Percentiles rank a stretch among this genome's conserved stretches.
phyloP scores from a whole-genome alignment of 2,113 vertebrate genomes.

The Hystrix cristata region DNA sequence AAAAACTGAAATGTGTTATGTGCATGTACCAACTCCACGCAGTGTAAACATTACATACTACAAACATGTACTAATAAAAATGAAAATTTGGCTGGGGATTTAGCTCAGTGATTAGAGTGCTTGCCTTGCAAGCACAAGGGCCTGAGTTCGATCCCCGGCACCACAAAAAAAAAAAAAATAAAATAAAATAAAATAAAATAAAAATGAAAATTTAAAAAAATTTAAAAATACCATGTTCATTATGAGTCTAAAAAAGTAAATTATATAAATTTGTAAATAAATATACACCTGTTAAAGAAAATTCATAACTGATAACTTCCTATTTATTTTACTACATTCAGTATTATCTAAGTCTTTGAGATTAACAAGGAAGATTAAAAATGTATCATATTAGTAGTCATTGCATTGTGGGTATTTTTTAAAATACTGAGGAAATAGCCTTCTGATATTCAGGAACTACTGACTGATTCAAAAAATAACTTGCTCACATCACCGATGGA shows the following conservation, averaged over 20 bases:
- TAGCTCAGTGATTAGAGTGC: too few relatives aligned
- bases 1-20: too few relatives aligned
- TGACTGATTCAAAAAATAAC: not conserved
- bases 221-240: not conserved
- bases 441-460: not conserved
- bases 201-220: not conserved
- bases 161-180: too few relatives aligned
- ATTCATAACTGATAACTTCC: not conserved
- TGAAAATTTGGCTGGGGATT: too few relatives aligned
- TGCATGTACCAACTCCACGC: not conserved
- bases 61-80: not conserved
- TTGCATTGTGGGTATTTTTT: not conserved
- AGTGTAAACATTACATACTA: not conserved
- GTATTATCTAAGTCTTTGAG: not conserved
- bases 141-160: too few relatives aligned
- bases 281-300: not conserved
- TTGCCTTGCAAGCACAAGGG: too few relatives aligned
- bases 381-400: not conserved
- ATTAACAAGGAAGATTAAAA: not conserved
- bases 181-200: too few relatives aligned
- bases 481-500: not conserved
- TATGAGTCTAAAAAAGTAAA: not conserved
- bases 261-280: not conserved
- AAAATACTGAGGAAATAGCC: not conserved
- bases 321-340: not conserved